These are phyloP conservation scores for Siphlonurus alternatus DNA, from an alignment of 2,888 invertebrate species.

Conservation along the genomic window DNA sequence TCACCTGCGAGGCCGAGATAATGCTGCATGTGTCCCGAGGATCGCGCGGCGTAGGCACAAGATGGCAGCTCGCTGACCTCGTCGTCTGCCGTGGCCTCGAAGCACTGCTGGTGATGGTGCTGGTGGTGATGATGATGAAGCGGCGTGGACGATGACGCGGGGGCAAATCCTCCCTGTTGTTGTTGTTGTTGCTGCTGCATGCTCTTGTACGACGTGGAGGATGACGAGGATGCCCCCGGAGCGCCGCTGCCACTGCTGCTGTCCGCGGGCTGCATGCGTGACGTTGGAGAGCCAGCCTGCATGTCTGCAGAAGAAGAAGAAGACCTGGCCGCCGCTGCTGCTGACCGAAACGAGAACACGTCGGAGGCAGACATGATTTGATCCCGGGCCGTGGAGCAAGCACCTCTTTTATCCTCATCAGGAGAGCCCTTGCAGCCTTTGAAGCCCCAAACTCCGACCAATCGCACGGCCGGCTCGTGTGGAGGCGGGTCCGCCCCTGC, in stretches of 20 bases:
- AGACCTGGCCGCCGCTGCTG: not conserved
- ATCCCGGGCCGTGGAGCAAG: not conserved
- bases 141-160: too few relatives aligned
- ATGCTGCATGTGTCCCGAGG: constrained; percentile 23
- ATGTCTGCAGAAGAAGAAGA: not conserved
- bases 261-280: not conserved
- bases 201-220: not conserved
- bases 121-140: not conserved
- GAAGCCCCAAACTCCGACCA: not conserved
- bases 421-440: not conserved
- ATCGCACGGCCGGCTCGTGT: not conserved
- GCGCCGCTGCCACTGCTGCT: not conserved
- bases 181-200: too few relatives aligned
- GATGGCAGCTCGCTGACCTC: constrained; percentile 58
- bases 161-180: not conserved
- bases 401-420: not conserved
- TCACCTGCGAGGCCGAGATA: constrained; percentile 24
- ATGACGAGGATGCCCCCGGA: too few relatives aligned
- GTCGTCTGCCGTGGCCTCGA: constrained; percentile 34
- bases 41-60: constrained; percentile 56
- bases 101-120: not conserved
- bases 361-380: not conserved
- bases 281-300: not conserved
- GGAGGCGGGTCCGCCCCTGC: not conserved
- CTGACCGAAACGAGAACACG: not conserved